A percentile compares a stretch with the other conserved stretches of the same genome.
These are phyloP conservation scores for Tuta absoluta DNA, from an alignment of 2,888 invertebrate species.

Conservation along the genomic window DNA sequence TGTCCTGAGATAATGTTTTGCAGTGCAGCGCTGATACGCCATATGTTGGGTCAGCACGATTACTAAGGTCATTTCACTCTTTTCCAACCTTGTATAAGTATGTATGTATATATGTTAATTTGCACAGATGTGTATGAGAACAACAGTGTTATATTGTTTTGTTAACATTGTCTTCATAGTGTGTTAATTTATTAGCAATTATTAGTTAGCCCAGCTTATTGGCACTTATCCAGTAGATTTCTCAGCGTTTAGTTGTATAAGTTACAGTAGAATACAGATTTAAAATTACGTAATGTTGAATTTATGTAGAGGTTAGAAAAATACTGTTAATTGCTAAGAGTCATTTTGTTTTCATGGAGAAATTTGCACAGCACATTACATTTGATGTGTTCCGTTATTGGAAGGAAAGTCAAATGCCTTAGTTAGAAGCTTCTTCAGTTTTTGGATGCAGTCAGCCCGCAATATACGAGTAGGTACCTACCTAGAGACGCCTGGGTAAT, in stretches of 20 bases:
- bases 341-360: too few relatives aligned
- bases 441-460: too few relatives aligned
- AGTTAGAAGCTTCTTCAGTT: too few relatives aligned
- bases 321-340: too few relatives aligned
- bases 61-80: slow-evolving; percentile 69
- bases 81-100: slow-evolving; percentile 47
- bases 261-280: too few relatives aligned
- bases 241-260: not conserved
- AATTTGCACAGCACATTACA: too few relatives aligned
- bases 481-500: too few relatives aligned
- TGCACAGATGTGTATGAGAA: slow-evolving; percentile 26
- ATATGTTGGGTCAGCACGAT: slow-evolving; percentile 69
- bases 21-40: slow-evolving; percentile 61
- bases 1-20: slow-evolving; percentile 74
- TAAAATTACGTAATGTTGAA: too few relatives aligned
- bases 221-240: not conserved
- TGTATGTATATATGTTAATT: slow-evolving; percentile 34
- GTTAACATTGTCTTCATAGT: slow-evolving; percentile 11
- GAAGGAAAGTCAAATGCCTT: too few relatives aligned
- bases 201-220: not conserved
- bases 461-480: too few relatives aligned
- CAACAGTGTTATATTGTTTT: slow-evolving; percentile 27
- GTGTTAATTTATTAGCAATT: slow-evolving; percentile 7
- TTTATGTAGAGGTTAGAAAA: too few relatives aligned
- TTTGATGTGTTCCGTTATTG: too few relatives aligned